phyloP scores from a whole-genome alignment of 2,888 invertebrate genomes.

The Papilio gigon region DNA sequence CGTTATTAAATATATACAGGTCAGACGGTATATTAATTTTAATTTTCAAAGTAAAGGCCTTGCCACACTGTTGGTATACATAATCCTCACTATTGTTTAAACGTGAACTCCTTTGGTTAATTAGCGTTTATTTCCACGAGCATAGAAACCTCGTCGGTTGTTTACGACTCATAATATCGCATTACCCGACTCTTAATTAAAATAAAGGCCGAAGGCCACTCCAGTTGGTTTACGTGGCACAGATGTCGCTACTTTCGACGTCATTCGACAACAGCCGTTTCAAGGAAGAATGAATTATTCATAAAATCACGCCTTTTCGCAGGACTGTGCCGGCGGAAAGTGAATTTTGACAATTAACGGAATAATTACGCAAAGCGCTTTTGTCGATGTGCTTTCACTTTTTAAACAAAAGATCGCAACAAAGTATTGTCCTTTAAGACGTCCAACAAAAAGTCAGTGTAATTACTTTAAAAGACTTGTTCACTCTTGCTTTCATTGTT shows the following conservation, averaged over 20 bases:
- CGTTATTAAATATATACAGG: not conserved
- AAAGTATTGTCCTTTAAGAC: constrained; percentile 28
- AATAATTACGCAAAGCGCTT: constrained; percentile 25
- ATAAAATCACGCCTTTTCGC: constrained; percentile 39
- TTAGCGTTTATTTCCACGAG: constrained; percentile 29
- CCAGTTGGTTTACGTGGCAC: constrained; percentile 35
- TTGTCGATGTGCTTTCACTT: constrained; percentile 16
- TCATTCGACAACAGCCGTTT: constrained; percentile 36
- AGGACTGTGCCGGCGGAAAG: constrained; percentile 22
- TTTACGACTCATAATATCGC: constrained; percentile 53
- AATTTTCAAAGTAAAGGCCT: not conserved
- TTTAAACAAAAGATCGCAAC: constrained; percentile 26
- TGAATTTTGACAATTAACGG: constrained; percentile 36
- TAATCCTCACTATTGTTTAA: constrained; percentile 31
- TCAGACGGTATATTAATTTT: not conserved
- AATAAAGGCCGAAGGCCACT: constrained; percentile 45
- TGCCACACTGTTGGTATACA: not conserved
- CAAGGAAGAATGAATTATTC: constrained; percentile 41
- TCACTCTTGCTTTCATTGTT: constrained; percentile 4
- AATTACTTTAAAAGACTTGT: constrained; percentile 9
- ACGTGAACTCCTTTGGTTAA: constrained; percentile 32
- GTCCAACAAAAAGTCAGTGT: constrained; percentile 16
- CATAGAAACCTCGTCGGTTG: constrained; percentile 45
- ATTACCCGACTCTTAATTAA: constrained; percentile 53
- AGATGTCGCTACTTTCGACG: constrained; percentile 40